Base-by-base conservation (phyloP, 1,140 invertebrate genomes). In the Euura lappo region DNA sequence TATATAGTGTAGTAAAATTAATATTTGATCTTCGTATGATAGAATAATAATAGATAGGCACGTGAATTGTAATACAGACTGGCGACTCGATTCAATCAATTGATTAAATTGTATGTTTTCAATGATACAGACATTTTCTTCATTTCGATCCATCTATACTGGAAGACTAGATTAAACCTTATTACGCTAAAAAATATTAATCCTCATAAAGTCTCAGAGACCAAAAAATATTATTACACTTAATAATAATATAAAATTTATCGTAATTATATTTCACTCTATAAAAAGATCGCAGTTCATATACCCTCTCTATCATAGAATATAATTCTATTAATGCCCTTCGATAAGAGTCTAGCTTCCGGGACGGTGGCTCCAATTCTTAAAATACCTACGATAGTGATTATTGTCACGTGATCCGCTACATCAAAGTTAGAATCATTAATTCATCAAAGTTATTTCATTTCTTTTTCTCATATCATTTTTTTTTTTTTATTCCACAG, bases 101-200 rank as follows among this genome's bases (percentile, higher is more conserved):
- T 60, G 3, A 3, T 60, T n/a, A 60, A 68, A 44, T 75, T 74
- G 11, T 74, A 60, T 73, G 4, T 72, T 68, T 68, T 51, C 11
- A 28, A 64, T 75, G n/a, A 47, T 13, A 65, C 4, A 60, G 6
- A 44, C 47, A 8, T 8, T 65, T 42, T 28, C 68, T 45, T 64
- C 69, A 65, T 69, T 65, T 75, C 51, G 44, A 66, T 78, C 72
- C 64, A 75, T 76, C 72, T 79, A 77, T 68, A 70, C 70, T 80
- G 80, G 80, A 83, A 83, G 81, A 83, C 81, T 83, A 83, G 81
- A 83, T 83, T 79, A 81, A 72, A 81, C 8, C 51, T 60, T 60
- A 11, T 60, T 60, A 0, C 10, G 10, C 8, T 60, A 60, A 60
- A 60, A 60, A 60, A 11, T 60, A 60, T 60, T 6, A 76, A 75